Base-by-base conservation (phyloP, 2,113 vertebrate species). In the Neogobius melanostomus region DNA sequence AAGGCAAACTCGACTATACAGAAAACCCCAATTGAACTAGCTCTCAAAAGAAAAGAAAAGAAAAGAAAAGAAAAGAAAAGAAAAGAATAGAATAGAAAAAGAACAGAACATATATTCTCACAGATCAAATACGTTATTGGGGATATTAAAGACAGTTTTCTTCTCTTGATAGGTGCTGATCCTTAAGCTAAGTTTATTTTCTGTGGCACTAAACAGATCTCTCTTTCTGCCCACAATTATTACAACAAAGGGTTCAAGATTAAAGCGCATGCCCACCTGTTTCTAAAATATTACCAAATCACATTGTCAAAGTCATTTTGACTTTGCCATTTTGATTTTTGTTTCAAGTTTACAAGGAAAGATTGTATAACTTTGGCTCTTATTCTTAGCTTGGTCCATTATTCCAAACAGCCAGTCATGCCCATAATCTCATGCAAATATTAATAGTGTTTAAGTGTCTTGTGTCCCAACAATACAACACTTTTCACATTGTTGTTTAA, bases 361-460 rank as follows among this genome's bases (percentile, higher is more conserved):
- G 46, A 65, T 71, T 66, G 50, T 6, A 4, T 67, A 43, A 75
- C 57, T 76, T 79, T 74, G 53, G 43, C 68, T 69, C 47, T 82
- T 83, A 78, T 77, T 79, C 74, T 85, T 82, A 77, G 77, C 64
- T 1, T 10, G 81, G 69, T 64, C 47, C 75, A 84, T 86, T 88
- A 76, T 85, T 81, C 80, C 76, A 88, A 88, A 85, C 88, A 89
- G 81, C 83, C 76, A 90, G 87, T 84, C 88, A 89, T 92, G 91
- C 91, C 90, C 89, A 91, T 88, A 82, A 85, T 88, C 88, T 87
- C 92, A 93, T 93, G 92, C 93, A 94, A 42, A 64, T 57, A 80
- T 85, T 74, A 85, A 76, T 65, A 75, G 79, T 90, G 79, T 90
- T 88, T 86, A 87, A 65, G 79, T 85, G 68, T 77, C 82, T 87